These are phyloP conservation scores for Meleagris gallopavo DNA, from an alignment of 2,113 vertebrate species.

Conservation along the genomic window DNA sequence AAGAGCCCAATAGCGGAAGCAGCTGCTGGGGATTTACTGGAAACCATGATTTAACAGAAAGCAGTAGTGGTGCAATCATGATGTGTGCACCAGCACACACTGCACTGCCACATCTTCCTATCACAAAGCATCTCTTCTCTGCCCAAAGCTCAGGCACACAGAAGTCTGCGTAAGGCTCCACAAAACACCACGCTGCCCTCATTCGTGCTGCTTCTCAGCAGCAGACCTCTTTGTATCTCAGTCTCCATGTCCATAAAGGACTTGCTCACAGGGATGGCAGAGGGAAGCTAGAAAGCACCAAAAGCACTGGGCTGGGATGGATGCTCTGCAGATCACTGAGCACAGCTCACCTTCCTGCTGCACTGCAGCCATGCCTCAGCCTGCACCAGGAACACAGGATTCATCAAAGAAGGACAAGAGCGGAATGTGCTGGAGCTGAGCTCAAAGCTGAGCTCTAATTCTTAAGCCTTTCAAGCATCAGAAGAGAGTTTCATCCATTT, in stretches of 20 bases:
- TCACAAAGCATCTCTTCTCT: background rate
- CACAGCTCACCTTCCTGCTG: rapidly evolving
- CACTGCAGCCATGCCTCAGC: background rate
- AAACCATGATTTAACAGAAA: background rate
- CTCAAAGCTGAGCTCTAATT: conserved; percentile 32
- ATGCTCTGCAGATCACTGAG: background rate
- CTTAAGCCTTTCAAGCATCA: conserved; percentile 36
- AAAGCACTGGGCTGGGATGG: background rate
- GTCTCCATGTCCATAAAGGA: background rate
- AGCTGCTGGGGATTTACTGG: background rate
- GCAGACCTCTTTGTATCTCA: background rate
- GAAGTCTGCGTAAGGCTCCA: rapidly evolving
- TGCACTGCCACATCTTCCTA: background rate
- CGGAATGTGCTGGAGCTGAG: background rate
- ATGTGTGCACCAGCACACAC: rapidly evolving
- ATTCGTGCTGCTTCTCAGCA: background rate
- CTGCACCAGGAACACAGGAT: background rate
- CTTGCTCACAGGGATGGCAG: background rate
- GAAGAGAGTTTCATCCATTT: conserved; percentile 55
- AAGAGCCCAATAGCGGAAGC: background rate
- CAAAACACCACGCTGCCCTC: background rate
- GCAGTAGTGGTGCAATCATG: conserved; percentile 10
- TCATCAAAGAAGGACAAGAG: background rate
- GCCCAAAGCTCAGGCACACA: background rate
- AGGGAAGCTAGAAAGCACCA: background rate